phyloP scores from a whole-genome alignment of 2,113 vertebrate species.

The Pungitius pungitius region DNA sequence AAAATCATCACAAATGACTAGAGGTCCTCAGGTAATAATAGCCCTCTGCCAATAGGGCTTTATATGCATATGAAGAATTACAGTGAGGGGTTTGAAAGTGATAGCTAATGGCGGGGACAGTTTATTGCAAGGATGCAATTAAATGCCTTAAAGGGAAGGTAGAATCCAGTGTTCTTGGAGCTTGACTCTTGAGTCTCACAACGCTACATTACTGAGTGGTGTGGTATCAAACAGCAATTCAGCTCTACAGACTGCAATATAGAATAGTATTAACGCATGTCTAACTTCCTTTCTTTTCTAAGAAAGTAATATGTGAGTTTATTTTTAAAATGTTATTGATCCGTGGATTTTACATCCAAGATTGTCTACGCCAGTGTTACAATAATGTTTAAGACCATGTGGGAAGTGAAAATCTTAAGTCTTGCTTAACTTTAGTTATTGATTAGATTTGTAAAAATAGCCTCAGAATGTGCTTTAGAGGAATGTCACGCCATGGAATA shows the following conservation, averaged over 20 bases:
- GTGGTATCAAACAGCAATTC: neutral
- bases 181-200: neutral
- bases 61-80: no score
- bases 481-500: slow-evolving; percentile 24
- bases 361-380: neutral
- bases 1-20: no score
- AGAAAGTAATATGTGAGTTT: neutral
- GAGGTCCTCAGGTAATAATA: no score
- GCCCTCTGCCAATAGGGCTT: no score
- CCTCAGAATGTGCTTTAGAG: neutral
- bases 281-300: neutral
- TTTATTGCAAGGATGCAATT: neutral
- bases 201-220: neutral
- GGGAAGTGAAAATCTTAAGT: neutral
- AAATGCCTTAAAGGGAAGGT: neutral
- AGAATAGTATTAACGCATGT: neutral
- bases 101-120: no score
- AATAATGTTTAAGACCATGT: neutral
- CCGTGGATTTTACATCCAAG: neutral
- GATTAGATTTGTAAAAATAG: slow-evolving; percentile 26
- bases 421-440: neutral
- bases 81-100: no score
- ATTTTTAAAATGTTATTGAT: neutral
- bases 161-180: neutral
- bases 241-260: neutral